Evolutionary conservation across 2,888 invertebrate species (phyloP), one percentile per base, ranked within the genome.

Genomic region (Lymantria dispar): DNA sequence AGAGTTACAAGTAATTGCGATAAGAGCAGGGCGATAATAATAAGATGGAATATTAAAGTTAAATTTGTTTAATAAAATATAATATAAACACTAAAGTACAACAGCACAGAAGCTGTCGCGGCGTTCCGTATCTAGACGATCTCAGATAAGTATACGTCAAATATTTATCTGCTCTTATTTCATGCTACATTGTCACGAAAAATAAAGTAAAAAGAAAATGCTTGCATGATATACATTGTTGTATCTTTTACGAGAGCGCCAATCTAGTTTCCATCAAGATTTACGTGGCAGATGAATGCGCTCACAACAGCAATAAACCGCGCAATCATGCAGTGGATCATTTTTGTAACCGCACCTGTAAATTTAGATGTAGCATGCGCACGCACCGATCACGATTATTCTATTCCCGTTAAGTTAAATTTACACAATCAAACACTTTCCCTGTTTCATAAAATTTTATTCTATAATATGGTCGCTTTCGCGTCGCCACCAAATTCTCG

Each of bases 261-360:
- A 71, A 74, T 76, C 68, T 68, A 56, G 60, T 68, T 73, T 70
- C 75, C 68, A 57, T 66, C 49, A 47, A 62, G 73, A 78, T 77
- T 59, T 60, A 72, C 72, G 74, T 74, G 76, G 73, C 71, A 70
- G 74, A 75, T 72, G 68, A 43, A 74, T 67, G 65, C 63, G 29
- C 22, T 75, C 67, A 72, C 54, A 50, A 58, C 48, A 52, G 73
- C 60, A 72, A 71, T 75, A 80, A 75, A 72, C 66, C 58, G 54
- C 41, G 8, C 40, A 62, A 76, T 80, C 76, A 62, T 52, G 56
- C 54, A 61, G 70, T 77, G 75, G 76, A 72, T 65, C 67, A 72
- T 64, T 72, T 72, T 75, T 70, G 72, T 75, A 74, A 55, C n/a
- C 62, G 74, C 81, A 82, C 80, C 78, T 82, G 80, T 78, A 76